These are phyloP conservation scores for Zaprionus ornatus DNA, from an alignment of 1,140 invertebrate species.

Conservation along the genomic window DNA sequence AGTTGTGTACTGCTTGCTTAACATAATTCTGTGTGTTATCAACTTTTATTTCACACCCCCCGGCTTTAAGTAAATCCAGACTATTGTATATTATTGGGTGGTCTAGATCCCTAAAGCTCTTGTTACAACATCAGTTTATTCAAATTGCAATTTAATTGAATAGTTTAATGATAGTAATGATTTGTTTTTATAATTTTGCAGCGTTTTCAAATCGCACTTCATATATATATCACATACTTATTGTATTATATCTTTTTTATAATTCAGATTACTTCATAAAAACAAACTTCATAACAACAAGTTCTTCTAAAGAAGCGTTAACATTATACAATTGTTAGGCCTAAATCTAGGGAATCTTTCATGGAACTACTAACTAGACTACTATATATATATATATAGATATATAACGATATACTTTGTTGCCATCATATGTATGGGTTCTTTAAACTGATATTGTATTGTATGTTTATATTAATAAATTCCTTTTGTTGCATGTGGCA, in stretches of 20 bases:
- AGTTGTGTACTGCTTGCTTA: too few species aligned
- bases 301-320: constrained; percentile 75
- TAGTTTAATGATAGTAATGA: constrained; percentile 13
- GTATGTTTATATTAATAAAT: constrained; percentile 49
- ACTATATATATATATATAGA: constrained; percentile 17
- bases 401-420: constrained; percentile 73
- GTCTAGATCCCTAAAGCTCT: background rate
- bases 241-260: constrained; percentile 49
- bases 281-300: constrained; percentile 57
- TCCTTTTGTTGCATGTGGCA: constrained; percentile 42
- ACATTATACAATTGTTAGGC: constrained; percentile 68
- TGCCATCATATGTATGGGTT: constrained; percentile 63
- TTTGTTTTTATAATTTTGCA: constrained; percentile 49
- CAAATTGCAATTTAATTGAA: constrained; percentile 35
- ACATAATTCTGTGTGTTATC: too few species aligned
- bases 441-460: constrained; percentile 51
- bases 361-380: constrained; percentile 52
- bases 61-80: background rate
- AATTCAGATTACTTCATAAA: constrained; percentile 58
- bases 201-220: constrained; percentile 72
- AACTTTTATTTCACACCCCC: too few species aligned
- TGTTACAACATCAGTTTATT: constrained; percentile 17
- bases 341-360: constrained; percentile 56
- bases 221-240: constrained; percentile 80
- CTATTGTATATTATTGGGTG: background rate